These are phyloP conservation scores for Leptarthrus brevirostris DNA, from an alignment of 2,888 invertebrate genomes.

Conservation along the genomic window DNA sequence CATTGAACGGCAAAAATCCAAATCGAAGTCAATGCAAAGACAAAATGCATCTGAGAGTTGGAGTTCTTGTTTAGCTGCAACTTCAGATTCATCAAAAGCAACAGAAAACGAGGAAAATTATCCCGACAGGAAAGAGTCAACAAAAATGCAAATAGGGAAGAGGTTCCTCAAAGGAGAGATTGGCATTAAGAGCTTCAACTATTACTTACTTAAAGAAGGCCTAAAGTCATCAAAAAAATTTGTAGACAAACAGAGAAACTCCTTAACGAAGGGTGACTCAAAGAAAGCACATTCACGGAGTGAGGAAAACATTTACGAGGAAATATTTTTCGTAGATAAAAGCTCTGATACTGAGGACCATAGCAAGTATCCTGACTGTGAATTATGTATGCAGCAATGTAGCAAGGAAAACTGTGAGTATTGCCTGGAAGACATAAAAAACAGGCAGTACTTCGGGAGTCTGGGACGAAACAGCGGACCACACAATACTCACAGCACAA, in stretches of 20 bases:
- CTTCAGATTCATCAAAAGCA: slow-evolving; percentile 53
- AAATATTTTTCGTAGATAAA: slow-evolving; percentile 65
- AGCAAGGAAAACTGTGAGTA: slow-evolving; percentile 64
- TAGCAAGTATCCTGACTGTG: slow-evolving; percentile 62
- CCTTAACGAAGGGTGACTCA: slow-evolving; percentile 52
- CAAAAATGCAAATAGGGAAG: slow-evolving; percentile 65
- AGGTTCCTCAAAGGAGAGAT: slow-evolving; percentile 66
- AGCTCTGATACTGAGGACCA: slow-evolving; percentile 57
- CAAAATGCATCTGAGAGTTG: slow-evolving; percentile 55
- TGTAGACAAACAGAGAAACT: slow-evolving; percentile 61
- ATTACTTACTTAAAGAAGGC: slow-evolving; percentile 66
- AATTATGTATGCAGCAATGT: slow-evolving; percentile 65
- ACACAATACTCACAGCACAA: slow-evolving; percentile 33
- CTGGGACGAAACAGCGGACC: slow-evolving; percentile 51
- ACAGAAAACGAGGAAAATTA: slow-evolving; percentile 56
- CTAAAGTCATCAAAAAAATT: slow-evolving; percentile 65
- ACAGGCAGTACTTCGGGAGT: slow-evolving; percentile 55
- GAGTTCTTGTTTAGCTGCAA: slow-evolving; percentile 54
- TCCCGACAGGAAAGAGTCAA: slow-evolving; percentile 55
- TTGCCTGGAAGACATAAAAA: slow-evolving; percentile 57
- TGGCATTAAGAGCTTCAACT: slow-evolving; percentile 67
- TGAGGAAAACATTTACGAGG: slow-evolving; percentile 67
- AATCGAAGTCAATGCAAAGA: slow-evolving; percentile 52
- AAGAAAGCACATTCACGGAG: slow-evolving; percentile 62
- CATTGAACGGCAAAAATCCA: slow-evolving; percentile 54